Conservation (phyloP, 2,797 vertebrate genomes). For the Poeciliopsis turneri region DNA sequence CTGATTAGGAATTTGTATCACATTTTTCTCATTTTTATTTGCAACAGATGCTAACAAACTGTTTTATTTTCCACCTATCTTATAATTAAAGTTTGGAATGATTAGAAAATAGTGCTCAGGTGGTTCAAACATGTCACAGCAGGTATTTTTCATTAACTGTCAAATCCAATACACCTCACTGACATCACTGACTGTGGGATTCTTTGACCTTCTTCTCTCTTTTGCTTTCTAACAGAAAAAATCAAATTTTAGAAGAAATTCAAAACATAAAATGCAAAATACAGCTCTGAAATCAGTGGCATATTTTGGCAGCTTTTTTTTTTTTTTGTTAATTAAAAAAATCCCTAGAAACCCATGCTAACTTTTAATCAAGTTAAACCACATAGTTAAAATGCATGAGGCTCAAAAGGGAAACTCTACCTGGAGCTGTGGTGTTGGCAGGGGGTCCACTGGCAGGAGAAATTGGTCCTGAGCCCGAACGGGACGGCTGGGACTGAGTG, state of each 20-base stretch:
- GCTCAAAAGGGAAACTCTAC: constrained; percentile 68
- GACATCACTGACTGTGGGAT: constrained; percentile 31
- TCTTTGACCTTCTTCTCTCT: constrained; percentile 39
- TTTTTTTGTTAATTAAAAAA: constrained; percentile 17
- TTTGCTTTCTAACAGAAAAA: constrained; percentile 58
- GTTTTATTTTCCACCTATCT: not conserved
- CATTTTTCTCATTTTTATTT: not conserved
- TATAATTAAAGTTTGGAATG: not conserved
- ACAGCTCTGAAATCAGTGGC: constrained; percentile 25
- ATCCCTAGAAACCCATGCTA: constrained; percentile 20
- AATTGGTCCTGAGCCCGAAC: constrained; percentile 92
- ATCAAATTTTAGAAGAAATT: constrained; percentile 59
- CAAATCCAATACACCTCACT: constrained; percentile 27
- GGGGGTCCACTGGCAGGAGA: constrained; percentile 86
- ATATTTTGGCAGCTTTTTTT: constrained; percentile 26
- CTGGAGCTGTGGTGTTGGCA: constrained; percentile 81
- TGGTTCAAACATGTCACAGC: constrained; percentile 34
- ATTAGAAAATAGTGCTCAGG: not conserved
- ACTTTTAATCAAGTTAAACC: constrained; percentile 39
- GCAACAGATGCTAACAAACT: not conserved
- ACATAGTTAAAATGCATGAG: constrained; percentile 24
- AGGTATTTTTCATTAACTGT: constrained; percentile 33
- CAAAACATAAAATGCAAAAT: constrained; percentile 37
- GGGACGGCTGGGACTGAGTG: constrained; percentile 92
- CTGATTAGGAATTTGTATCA: not conserved